Evolutionary conservation across 2,113 vertebrate species (phyloP), one percentile per base, ranked within the genome.

Genomic region (Alligator sinensis): DNA sequence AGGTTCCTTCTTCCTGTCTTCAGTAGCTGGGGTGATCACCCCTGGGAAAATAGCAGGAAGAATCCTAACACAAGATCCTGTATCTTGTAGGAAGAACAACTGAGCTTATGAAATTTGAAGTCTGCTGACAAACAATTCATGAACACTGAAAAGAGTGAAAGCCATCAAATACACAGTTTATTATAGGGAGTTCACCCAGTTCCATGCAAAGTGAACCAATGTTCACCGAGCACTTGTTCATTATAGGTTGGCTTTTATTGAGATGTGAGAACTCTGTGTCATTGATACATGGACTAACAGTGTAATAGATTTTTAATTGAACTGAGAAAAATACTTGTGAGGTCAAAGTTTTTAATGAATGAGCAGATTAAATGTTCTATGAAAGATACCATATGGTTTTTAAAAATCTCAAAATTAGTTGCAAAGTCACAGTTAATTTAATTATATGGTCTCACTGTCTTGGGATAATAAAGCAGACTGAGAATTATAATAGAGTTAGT

Each of bases 361-460:
- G 90, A 95, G 24, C 75, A 47, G 78, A 93, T 82, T 95, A 96
- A 97, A 96, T 96, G 94, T 97, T 93, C 88, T 89, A 90, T 96
- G 86, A 96, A 97, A 97, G 91, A 27, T 80, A 95, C 38, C 87
- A 84, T 94, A 95, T 83, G 75, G 0, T 84, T 95, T 94, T 94
- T 68, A 88, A 13, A 94, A 96, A 96, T 96, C 87, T 94, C 80
- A 95, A 96, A 96, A 97, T 97, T 84, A 95, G 55, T 96, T 98
- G 86, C 91, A 92, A 95, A 97, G 91, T 96, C 93, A 97, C 89
- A 97, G 84, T 93, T 98, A 96, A 97, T 97, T 97, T 96, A 97
- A 97, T 98, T 97, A 97, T 84, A 76, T 83, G 15, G 11, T 86
- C 11, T 77, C 58, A 93, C 82, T 96, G 87, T 84, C 90, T 95